Evolutionary conservation across 2,888 invertebrate species (phyloP), one percentile per base, ranked within the genome.

Genomic region (Drosophila paramelanica): DNA sequence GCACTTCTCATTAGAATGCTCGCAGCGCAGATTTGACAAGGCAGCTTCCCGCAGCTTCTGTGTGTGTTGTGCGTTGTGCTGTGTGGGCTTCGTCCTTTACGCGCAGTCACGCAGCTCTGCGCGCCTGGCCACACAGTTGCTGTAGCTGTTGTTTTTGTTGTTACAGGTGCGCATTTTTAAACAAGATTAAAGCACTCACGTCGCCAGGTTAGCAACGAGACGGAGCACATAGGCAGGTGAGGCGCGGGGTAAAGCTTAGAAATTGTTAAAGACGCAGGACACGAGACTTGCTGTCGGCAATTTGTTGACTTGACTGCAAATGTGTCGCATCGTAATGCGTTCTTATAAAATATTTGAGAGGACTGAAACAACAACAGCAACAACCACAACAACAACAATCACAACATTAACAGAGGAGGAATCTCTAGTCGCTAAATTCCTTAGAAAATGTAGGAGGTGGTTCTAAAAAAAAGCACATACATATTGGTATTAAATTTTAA

Each of bases 1-100:
- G 80, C 81, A 80, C 89, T 77, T 88, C 87, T 88, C 89, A 83
- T 83, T 83, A 86, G 87, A 83, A 88, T 85, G 86, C 88, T 88
- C 70, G 64, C 79, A 70, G 70, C 86, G 68, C 83, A 82, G 88
- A 83, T 87, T 81, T 81, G 81, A 81, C 77, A 83, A 67, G 84
- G 81, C 69, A 68, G 53, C 56, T 69, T 51, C 49, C 49, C 56
- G 38, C 38, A 47, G 36, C 25, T 25, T 11, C 36, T 46, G n/a
- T 27, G 38, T 36, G 13, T 27, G 42, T 27, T 23, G 49, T 43
- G 41, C 42, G 42, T 39, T 50, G 43, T 60, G 45, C 31, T 14
- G 57, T 25, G 45, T 36, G 53, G 43, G 61, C 38, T 38, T 46
- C 67, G 25, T 42, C 77, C 67, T 67, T 69, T 47, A 65, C 71